Percentiles rank a stretch among this genome's conserved stretches.
Conservation (phyloP, 2,113 vertebrate species). For the Coreoperca whiteheadi region DNA sequence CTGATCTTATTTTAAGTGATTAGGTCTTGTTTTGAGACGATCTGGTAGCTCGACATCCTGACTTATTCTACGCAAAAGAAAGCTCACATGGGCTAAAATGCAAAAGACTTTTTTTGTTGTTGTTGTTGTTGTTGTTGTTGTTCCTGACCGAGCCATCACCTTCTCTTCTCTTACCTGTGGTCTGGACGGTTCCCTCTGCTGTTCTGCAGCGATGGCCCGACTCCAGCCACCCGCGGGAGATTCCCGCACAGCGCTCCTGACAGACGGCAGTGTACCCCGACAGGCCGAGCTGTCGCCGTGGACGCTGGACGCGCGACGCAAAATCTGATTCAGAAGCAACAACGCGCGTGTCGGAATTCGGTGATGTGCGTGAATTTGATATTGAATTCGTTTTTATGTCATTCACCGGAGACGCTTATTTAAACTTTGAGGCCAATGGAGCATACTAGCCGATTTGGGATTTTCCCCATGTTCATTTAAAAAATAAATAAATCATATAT, state of each 20-base stretch:
- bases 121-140: too few species aligned
- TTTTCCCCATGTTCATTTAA: too few species aligned
- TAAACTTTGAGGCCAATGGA: neutral
- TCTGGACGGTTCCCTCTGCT: conserved; percentile 13
- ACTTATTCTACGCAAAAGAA: too few species aligned
- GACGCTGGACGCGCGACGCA: neutral
- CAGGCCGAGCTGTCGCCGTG: neutral
- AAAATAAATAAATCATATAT: too few species aligned
- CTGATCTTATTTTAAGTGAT: too few species aligned
- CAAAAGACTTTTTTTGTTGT: too few species aligned
- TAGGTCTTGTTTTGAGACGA: too few species aligned
- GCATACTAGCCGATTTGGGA: too few species aligned
- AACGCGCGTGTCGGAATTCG: neutral
- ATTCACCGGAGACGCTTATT: neutral
- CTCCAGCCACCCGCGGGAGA: neutral
- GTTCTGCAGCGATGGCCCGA: neutral
- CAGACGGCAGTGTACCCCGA: neutral
- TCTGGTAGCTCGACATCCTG: too few species aligned
- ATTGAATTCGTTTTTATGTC: neutral
- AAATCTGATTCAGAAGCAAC: neutral
- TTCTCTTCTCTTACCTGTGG: neutral
- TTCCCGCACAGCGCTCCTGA: neutral
- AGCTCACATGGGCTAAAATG: too few species aligned
- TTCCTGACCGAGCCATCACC: neutral
- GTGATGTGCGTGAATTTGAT: neutral